phyloP scores from a whole-genome alignment of 2,797 vertebrate genomes.

The Denticeps clupeoides region DNA sequence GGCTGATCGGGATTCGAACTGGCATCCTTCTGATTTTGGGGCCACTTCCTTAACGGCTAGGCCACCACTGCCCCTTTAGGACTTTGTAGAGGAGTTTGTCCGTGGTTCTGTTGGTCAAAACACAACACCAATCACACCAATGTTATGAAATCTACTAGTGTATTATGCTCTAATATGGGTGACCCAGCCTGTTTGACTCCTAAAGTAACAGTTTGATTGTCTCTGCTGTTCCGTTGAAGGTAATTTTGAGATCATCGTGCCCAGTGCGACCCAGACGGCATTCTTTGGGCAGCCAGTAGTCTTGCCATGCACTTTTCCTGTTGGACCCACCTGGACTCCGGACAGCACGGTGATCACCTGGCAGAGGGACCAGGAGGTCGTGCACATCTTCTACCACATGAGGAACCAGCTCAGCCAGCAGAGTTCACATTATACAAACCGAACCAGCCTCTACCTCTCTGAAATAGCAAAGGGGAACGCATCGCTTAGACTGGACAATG shows the following conservation, averaged over 20 bases:
- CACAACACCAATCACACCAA: too few relatives aligned
- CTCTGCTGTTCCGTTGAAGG: conserved; percentile 8
- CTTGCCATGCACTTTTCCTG: conserved; percentile 31
- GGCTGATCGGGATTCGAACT: too few relatives aligned
- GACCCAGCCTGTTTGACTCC: too few relatives aligned
- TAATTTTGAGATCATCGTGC: conserved; percentile 30
- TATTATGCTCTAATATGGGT: too few relatives aligned
- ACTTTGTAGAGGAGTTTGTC: too few relatives aligned
- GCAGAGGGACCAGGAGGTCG: conserved; percentile 23
- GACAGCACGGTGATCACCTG: conserved; percentile 48
- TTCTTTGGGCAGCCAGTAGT: conserved; percentile 8
- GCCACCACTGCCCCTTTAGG: too few relatives aligned
- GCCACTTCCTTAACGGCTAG: too few relatives aligned
- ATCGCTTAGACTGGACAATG: conserved; percentile 43
- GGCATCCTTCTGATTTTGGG: too few relatives aligned
- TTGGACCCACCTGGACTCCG: conserved; percentile 13
- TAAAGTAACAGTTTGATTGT: too few relatives aligned
- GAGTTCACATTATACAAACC: conserved; percentile 29
- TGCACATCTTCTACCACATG: conserved; percentile 46
- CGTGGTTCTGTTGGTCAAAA: too few relatives aligned
- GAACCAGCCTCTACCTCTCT: conserved; percentile 43
- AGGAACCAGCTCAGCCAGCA: conserved; percentile 40
- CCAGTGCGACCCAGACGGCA: conserved; percentile 11
- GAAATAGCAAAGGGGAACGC: conserved; percentile 50
- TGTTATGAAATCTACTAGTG: too few relatives aligned